A percentile compares a stretch with the other conserved stretches of the same genome.
These are phyloP conservation scores for Tachystola acroxantha DNA, from an alignment of 2,888 invertebrate genomes.

Conservation along the genomic window DNA sequence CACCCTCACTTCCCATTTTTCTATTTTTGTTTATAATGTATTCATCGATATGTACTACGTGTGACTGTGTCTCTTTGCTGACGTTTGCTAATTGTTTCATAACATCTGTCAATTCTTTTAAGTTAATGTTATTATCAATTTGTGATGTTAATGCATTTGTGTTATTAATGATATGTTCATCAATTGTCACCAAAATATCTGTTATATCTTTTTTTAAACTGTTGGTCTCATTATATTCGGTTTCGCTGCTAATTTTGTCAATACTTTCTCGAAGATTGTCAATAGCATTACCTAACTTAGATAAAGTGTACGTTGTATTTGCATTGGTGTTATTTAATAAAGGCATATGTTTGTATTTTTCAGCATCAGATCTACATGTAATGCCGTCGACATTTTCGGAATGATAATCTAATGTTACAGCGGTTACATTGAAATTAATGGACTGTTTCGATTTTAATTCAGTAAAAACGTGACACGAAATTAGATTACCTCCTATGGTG, in stretches of 20 bases:
- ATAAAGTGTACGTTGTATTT: background rate
- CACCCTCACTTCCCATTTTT: background rate
- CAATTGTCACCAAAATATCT: no score
- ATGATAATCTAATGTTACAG: conserved; percentile 20
- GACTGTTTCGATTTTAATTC: conserved; percentile 14
- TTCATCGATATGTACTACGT: background rate
- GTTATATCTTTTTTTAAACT: background rate
- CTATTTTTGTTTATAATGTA: background rate
- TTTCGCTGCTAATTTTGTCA: background rate
- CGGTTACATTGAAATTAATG: conserved; percentile 12
- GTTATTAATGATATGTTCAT: background rate
- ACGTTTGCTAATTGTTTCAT: background rate
- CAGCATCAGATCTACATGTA: conserved; percentile 21
- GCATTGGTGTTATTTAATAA: background rate
- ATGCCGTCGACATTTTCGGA: conserved; percentile 28
- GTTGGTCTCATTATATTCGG: background rate
- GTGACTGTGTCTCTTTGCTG: background rate
- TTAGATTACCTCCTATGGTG: conserved; percentile 21
- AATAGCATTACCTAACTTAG: background rate
- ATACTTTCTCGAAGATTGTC: background rate
- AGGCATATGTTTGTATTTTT: conserved; percentile 10
- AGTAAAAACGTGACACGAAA: conserved; percentile 18
- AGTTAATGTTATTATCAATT: background rate
- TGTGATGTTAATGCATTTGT: no score
- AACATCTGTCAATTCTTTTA: no score